A percentile compares a stretch with the other conserved stretches of the same genome.
These are phyloP conservation scores for Leuciscus idus DNA, from an alignment of 2,113 vertebrate species.

Conservation along the genomic window DNA sequence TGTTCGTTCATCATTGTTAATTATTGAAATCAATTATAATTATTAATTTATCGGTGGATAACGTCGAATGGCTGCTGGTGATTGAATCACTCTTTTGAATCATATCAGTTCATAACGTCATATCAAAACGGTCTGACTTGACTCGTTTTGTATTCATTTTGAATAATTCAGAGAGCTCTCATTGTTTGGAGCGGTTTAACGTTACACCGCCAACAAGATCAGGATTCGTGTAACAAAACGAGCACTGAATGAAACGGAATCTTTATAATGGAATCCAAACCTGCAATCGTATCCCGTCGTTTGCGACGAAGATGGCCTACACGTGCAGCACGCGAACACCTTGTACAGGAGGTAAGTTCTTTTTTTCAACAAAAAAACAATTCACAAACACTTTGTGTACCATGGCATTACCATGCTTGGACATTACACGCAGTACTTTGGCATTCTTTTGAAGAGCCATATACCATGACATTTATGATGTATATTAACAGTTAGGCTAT, in stretches of 20 bases:
- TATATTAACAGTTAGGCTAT: too few relatives aligned
- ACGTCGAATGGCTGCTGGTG: neutral
- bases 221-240: neutral
- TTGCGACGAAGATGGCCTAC: neutral
- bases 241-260: neutral
- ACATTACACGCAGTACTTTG: neutral
- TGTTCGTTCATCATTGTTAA: neutral
- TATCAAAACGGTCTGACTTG: neutral
- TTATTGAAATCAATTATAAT: neutral
- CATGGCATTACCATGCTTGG: neutral
- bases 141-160: neutral
- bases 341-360: neutral
- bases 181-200: neutral
- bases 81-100: neutral
- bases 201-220: neutral
- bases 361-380: neutral
- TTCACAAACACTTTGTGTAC: neutral
- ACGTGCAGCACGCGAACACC: neutral
- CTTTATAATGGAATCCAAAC: neutral
- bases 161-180: neutral
- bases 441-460: neutral
- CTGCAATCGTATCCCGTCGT: neutral
- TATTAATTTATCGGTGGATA: neutral
- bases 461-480: too few relatives aligned
- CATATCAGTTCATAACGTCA: neutral